phyloP scores from a whole-genome alignment of 2,113 vertebrate genomes.

The Syrmaticus mikado region DNA sequence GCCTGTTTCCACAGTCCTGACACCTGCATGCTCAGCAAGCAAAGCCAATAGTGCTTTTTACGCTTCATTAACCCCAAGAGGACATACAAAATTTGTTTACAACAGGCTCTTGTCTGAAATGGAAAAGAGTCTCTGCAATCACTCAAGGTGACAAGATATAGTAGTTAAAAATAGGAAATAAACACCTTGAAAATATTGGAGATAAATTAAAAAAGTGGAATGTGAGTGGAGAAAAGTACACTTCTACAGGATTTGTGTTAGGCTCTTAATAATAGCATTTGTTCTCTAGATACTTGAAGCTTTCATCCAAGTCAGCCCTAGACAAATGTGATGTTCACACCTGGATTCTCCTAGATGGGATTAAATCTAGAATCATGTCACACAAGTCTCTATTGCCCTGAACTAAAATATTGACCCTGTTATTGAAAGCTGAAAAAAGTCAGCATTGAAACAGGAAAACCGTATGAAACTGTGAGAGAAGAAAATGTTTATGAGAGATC shows the following conservation, averaged over 20 bases:
- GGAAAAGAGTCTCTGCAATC: background rate
- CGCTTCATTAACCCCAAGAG: background rate
- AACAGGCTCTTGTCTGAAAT: background rate
- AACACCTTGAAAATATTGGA: background rate
- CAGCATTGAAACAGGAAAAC: background rate
- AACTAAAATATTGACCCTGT: slow-evolving; percentile 35
- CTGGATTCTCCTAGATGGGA: background rate
- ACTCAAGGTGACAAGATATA: background rate
- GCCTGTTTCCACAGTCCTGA: background rate
- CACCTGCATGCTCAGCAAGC: background rate
- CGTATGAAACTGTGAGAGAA: background rate
- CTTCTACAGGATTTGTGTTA: background rate
- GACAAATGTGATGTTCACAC: background rate
- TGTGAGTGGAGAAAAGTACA: background rate
- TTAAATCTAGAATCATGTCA: background rate
- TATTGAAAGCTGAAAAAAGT: background rate
- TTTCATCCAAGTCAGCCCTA: background rate
- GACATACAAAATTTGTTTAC: background rate
- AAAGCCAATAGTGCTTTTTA: background rate
- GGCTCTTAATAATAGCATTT: background rate
- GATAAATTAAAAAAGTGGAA: background rate
- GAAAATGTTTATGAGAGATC: background rate
- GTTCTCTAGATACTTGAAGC: background rate
- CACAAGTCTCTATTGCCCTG: background rate
- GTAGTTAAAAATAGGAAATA: background rate